A percentile compares a stretch with the other conserved stretches of the same genome.
These are phyloP conservation scores for Oncorhynchus tshawytscha DNA, from an alignment of 2,113 vertebrate genomes.

Conservation along the genomic window DNA sequence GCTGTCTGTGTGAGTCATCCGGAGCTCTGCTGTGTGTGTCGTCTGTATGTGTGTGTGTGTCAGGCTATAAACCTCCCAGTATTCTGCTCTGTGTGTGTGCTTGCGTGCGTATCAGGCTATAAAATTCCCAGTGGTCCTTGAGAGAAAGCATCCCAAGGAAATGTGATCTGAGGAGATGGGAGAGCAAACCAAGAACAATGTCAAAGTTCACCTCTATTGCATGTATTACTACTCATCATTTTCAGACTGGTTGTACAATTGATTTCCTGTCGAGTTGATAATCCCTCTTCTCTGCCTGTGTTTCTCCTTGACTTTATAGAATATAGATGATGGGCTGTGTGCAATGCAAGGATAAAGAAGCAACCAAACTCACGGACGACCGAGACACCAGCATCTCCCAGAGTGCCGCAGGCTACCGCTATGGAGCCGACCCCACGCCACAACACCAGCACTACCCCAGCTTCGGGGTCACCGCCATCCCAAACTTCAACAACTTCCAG, in stretches of 20 bases:
- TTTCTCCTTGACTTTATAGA: constrained; percentile 65
- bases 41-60: neutral
- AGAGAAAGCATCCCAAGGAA: constrained; percentile 3
- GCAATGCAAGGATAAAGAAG: constrained; percentile 99
- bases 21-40: neutral
- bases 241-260: constrained; percentile 10
- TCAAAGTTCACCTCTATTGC: constrained; percentile 12
- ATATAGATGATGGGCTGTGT: constrained; percentile 99
- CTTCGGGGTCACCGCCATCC: constrained; percentile 89
- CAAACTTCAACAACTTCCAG: constrained; percentile 96
- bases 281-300: neutral
- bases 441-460: constrained; percentile 92
- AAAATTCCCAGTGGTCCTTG: neutral
- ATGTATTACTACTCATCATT: neutral
- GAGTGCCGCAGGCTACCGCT: constrained; percentile 85
- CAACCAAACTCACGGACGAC: constrained; percentile 92
- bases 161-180: constrained; percentile 21
- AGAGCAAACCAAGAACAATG: constrained; percentile 17
- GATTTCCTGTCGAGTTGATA: constrained; percentile 14
- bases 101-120: constrained; percentile 20
- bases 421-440: constrained; percentile 89
- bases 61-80: constrained; percentile 14
- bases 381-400: constrained; percentile 85
- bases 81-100: neutral
- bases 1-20: constrained; percentile 22